Conservation (phyloP, 2,888 invertebrate species). For the Lepidonotus clava region DNA sequence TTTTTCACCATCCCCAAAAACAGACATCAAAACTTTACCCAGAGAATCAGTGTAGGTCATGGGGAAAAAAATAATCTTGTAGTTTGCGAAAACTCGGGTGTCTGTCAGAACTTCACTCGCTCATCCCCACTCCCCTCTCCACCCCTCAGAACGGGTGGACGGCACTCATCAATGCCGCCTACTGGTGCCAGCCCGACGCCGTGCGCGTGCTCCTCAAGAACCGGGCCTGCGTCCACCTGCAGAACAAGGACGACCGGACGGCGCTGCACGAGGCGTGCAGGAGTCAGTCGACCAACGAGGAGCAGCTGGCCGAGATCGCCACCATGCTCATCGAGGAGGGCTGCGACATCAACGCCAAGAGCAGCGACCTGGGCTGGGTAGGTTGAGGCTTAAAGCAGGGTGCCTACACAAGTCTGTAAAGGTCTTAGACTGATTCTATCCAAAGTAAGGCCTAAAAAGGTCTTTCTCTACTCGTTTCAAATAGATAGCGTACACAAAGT, state of each 20-base stretch:
- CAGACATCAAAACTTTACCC: too few species aligned
- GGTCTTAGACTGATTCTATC: too few species aligned
- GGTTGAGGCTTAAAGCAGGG: too few species aligned
- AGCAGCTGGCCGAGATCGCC: slow-evolving; percentile 73
- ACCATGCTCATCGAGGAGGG: slow-evolving; percentile 63
- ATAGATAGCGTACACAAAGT: too few species aligned
- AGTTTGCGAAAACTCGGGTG: too few species aligned
- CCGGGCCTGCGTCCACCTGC: slow-evolving; percentile 73
- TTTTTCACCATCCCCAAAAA: too few species aligned
- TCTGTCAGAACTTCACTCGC: too few species aligned
- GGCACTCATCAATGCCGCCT: slow-evolving; percentile 79
- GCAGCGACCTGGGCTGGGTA: slow-evolving; percentile 78
- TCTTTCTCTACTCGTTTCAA: too few species aligned
- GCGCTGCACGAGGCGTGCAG: slow-evolving; percentile 79
- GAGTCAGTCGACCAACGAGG: slow-evolving; percentile 74
- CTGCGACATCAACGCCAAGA: slow-evolving; percentile 76
- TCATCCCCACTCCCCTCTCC: background rate
- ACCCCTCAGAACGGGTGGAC: slow-evolving; percentile 79
- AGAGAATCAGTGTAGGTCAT: too few species aligned
- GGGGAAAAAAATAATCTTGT: too few species aligned
- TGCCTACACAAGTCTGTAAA: too few species aligned
- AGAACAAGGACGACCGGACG: slow-evolving; percentile 79
- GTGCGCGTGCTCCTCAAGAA: slow-evolving; percentile 73
- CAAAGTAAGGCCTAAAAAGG: too few species aligned
- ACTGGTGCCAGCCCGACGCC: slow-evolving; percentile 78